phyloP scores from a whole-genome alignment of 2,888 invertebrate species.

The Papilio demoleus region DNA sequence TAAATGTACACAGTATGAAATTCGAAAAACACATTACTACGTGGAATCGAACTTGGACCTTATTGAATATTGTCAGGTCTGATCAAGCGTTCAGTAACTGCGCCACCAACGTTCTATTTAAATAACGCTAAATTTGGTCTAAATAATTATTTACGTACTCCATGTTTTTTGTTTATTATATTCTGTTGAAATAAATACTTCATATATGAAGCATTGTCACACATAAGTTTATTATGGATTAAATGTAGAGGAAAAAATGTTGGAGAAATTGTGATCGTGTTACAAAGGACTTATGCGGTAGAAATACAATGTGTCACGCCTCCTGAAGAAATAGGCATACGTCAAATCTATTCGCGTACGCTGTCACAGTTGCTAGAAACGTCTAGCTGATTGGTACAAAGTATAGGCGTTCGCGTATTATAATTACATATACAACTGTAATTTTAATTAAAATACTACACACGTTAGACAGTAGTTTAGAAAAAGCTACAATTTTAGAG shows the following conservation, averaged over 20 bases:
- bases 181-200: no score
- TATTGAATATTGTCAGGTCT: no score
- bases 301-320: slow-evolving; percentile 41
- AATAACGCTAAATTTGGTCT: no score
- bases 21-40: no score
- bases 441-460: no score
- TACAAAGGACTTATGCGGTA: slow-evolving; percentile 21
- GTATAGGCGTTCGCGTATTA: slow-evolving; percentile 17
- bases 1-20: no score
- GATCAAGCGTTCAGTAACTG: no score
- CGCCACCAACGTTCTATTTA: no score
- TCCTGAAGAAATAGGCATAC: slow-evolving; percentile 49
- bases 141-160: no score
- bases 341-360: slow-evolving; percentile 54
- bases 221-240: neutral
- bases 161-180: neutral
- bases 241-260: neutral
- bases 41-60: no score
- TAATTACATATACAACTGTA: neutral
- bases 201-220: neutral
- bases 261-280: slow-evolving; percentile 20
- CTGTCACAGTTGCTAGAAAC: slow-evolving; percentile 60
- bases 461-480: no score
- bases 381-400: slow-evolving; percentile 38
- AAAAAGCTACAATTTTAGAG: no score